These are phyloP conservation scores for Coracopsis vasa DNA, from an alignment of 2,113 vertebrate species.

Conservation along the genomic window DNA sequence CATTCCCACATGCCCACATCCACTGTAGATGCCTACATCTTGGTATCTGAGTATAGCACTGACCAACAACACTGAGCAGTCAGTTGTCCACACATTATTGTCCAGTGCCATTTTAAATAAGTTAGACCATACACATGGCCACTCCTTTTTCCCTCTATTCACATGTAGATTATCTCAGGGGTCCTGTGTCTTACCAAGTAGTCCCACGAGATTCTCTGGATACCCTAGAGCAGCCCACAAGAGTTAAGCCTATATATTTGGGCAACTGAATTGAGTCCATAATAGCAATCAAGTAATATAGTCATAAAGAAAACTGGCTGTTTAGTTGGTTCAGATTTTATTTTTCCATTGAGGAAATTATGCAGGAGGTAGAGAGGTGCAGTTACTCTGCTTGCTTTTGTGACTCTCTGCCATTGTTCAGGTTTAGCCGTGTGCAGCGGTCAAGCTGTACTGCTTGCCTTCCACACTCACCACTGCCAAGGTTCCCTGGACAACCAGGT, in stretches of 20 bases:
- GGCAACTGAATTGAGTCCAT: background rate
- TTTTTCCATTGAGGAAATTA: background rate
- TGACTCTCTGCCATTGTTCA: constrained; percentile 15
- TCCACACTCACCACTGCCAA: background rate
- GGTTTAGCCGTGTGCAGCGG: background rate
- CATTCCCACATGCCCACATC: background rate
- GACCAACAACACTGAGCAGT: background rate
- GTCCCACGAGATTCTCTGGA: background rate
- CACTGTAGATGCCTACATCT: background rate
- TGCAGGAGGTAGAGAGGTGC: background rate
- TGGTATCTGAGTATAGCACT: background rate
- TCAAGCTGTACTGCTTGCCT: background rate
- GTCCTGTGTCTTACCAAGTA: background rate
- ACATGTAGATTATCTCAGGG: background rate
- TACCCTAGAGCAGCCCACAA: background rate
- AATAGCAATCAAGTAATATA: background rate
- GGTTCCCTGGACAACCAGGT: background rate
- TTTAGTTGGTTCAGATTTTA: background rate
- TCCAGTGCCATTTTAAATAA: background rate
- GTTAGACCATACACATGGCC: background rate
- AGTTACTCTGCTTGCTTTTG: background rate
- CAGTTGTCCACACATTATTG: background rate
- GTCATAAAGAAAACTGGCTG: background rate
- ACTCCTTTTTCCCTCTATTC: background rate
- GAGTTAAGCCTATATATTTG: background rate